Conservation (phyloP, 2,113 vertebrate genomes). For the Murina feae region DNA sequence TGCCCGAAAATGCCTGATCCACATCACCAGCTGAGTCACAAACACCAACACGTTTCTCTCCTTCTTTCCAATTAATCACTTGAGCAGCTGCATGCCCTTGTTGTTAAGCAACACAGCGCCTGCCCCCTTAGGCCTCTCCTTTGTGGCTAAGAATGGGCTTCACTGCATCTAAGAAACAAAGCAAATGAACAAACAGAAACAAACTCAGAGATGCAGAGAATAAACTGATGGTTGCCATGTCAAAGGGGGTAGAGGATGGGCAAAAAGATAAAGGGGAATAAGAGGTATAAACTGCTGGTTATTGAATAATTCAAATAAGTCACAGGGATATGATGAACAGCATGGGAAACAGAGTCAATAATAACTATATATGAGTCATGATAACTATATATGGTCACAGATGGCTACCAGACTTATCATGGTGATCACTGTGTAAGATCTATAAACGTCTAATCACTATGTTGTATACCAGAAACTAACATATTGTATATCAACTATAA, state of each 20-base stretch:
- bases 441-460: not conserved
- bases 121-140: not conserved
- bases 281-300: not conserved
- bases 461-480: not conserved
- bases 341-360: too few relatives aligned
- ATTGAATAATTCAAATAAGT: not conserved
- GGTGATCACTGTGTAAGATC: too few relatives aligned
- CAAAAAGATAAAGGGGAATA: not conserved
- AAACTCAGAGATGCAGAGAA: not conserved
- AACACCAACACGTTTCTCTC: not conserved
- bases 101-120: not conserved
- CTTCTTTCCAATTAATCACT: conserved; percentile 40
- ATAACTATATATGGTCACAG: too few relatives aligned
- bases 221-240: not conserved
- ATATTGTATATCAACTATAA: not conserved
- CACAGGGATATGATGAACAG: too few relatives aligned
- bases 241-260: not conserved
- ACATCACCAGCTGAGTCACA: conserved; percentile 36
- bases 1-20: not conserved
- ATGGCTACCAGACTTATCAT: too few relatives aligned
- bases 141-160: not conserved
- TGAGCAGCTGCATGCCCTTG: not conserved
- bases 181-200: not conserved
- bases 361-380: too few relatives aligned
- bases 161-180: not conserved